These are phyloP conservation scores for Lepidonotus clava DNA, from an alignment of 2,888 invertebrate genomes.

Conservation along the genomic window DNA sequence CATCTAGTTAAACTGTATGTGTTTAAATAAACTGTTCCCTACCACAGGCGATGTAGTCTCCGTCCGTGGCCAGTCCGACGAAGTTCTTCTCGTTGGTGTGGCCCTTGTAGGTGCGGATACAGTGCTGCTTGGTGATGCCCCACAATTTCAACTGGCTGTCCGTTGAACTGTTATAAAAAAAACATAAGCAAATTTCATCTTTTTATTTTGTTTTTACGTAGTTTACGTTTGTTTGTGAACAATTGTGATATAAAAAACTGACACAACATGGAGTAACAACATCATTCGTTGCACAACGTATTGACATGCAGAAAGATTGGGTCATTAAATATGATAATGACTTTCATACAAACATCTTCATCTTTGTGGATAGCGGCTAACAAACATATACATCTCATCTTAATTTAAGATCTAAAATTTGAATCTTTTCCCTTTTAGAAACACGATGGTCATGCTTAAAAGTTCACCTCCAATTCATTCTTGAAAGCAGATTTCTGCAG, in stretches of 20 bases:
- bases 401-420: too few species aligned
- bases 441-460: too few species aligned
- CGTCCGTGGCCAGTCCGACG: conserved; percentile 95
- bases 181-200: too few species aligned
- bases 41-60: conserved; percentile 95
- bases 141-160: conserved; percentile 95
- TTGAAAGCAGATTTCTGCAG: background rate
- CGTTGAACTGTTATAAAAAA: conserved; percentile 85
- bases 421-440: too few species aligned
- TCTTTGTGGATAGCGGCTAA: too few species aligned
- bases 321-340: too few species aligned
- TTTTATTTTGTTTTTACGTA: background rate
- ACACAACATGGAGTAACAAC: background rate
- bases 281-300: background rate
- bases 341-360: too few species aligned
- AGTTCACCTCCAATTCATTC: too few species aligned
- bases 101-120: conserved; percentile 92
- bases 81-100: conserved; percentile 98
- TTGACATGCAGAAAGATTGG: background rate
- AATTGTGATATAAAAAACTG: background rate
- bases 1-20: too few species aligned
- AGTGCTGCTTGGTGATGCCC: conserved; percentile 88
- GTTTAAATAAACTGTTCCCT: conserved; percentile 88
- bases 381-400: too few species aligned
- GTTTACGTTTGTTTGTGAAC: too few species aligned